Evolutionary conservation across 2,797 vertebrate genomes (phyloP).

Genomic region (Silurus lanzhouensis): DNA sequence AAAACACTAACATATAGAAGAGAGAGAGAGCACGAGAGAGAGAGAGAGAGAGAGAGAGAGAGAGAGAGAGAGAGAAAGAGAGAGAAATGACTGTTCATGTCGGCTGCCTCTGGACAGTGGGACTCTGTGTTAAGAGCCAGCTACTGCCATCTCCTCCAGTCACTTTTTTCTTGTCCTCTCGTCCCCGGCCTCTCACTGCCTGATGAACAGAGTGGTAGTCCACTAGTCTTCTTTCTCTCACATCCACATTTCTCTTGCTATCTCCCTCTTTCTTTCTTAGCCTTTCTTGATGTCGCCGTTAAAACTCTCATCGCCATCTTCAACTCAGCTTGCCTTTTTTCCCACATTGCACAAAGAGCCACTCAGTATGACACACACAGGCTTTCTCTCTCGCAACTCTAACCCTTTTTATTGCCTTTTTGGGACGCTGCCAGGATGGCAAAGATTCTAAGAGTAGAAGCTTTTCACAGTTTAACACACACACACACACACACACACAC

Average conservation of each 20-base stretch:
- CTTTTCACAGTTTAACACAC: constrained; percentile 66
- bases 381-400: constrained; percentile 74
- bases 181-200: constrained; percentile 12
- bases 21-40: not conserved
- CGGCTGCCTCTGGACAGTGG: constrained; percentile 60
- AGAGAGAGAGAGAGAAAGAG: constrained; percentile 10
- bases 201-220: constrained; percentile 13
- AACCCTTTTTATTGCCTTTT: constrained; percentile 69
- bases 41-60: constrained; percentile 53
- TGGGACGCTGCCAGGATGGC: constrained; percentile 70
- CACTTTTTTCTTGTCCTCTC: constrained; percentile 28
- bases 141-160: constrained; percentile 73
- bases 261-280: constrained; percentile 22
- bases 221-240: not conserved
- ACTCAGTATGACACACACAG: constrained; percentile 58
- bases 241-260: not conserved
- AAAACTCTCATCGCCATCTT: constrained; percentile 65
- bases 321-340: constrained; percentile 54
- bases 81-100: constrained; percentile 66
- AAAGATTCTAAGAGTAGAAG: constrained; percentile 65
- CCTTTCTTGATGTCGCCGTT: constrained; percentile 46
- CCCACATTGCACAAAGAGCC: constrained; percentile 58
- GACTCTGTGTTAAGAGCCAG: constrained; percentile 68
- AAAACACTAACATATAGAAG: too few species aligned
- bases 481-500: constrained; percentile 33